Conservation (phyloP, 1,140 invertebrate species). For the Pteromalus puparum region DNA sequence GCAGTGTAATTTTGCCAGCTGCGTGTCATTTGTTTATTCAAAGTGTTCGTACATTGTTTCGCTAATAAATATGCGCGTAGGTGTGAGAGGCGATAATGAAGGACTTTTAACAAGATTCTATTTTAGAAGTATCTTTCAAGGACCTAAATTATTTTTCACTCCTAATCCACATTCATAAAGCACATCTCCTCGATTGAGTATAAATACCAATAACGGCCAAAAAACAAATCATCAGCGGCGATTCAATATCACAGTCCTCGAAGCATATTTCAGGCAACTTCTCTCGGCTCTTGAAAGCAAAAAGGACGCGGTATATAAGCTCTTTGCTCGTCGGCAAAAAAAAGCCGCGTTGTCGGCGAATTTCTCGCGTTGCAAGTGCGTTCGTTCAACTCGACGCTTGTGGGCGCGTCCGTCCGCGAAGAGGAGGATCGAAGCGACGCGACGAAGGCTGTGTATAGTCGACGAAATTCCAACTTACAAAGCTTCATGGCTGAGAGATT, state of each 20-base stretch:
- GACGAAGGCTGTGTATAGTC: not conserved
- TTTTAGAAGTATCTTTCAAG: too few relatives aligned
- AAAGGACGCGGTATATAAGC: too few relatives aligned
- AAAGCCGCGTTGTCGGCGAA: not conserved
- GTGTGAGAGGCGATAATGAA: too few relatives aligned
- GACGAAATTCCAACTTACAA: slow-evolving; percentile 27
- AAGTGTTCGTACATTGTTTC: not conserved
- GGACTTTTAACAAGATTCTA: too few relatives aligned
- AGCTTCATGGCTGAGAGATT: not conserved
- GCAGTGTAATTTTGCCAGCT: not conserved
- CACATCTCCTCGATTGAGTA: too few relatives aligned
- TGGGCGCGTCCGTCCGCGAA: not conserved
- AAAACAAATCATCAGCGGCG: too few relatives aligned
- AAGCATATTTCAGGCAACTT: too few relatives aligned
- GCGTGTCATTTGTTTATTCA: not conserved
- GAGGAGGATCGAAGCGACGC: slow-evolving; percentile 20
- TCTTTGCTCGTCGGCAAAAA: not conserved
- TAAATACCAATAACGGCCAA: too few relatives aligned
- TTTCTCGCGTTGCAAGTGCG: slow-evolving; percentile 4
- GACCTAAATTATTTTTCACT: too few relatives aligned
- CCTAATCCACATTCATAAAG: too few relatives aligned
- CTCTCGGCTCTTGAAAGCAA: not conserved
- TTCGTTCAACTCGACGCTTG: slow-evolving; percentile 16
- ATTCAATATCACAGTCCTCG: too few relatives aligned
- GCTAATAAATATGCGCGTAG: too few relatives aligned